Evolutionary conservation across 2,797 vertebrate species (phyloP), one percentile per base, ranked within the genome.

Genomic region (Merluccius polli): DNA sequence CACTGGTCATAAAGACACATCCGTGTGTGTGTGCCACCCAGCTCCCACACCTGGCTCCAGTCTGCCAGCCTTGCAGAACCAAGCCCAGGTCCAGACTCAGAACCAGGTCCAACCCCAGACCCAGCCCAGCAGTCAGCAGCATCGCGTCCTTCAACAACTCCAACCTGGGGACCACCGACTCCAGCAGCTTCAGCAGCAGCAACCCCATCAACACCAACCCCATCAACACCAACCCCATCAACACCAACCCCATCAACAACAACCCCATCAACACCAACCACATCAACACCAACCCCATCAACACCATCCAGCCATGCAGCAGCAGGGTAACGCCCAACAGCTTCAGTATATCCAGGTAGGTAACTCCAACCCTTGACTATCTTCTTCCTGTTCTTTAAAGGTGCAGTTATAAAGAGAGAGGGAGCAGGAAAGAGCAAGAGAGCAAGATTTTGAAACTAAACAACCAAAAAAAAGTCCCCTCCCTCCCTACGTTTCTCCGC

Each of bases 111-210:
- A 69, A 24, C 38, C 94, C 89, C 94, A 89, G 87, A 80, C 91
- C 1, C 95, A 93, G 71, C 92, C 91, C 35, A 85, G 86, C 85
- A 90, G 85, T 84, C 95, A 95, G 81, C 95, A 94, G 69, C 95
- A 97, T 85, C 81, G 96, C 74, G 96, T 98, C 16, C 95, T 98
- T 38, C 98, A 99, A 88, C 98, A 99, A 79, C 91, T 99, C 1
- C 98, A 99, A 77, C 96, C 96, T 11, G 97, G 97, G 0, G 98
- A 99, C 79, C 95, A 96, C 92, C 95, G 97, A 44, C 90, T 98
- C 3, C 98, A 94, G 73, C 94, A 95, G n/a, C 93, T 93, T 0
- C 94, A 93, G 0, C 93, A 93, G 0, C 4, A 91, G 0, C 3
- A 89, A 27, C 96, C 96, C 75, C 88, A 89, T 52, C 90, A 89